phyloP scores from a whole-genome alignment of 2,888 invertebrate genomes.

The Parnassius smintheus region DNA sequence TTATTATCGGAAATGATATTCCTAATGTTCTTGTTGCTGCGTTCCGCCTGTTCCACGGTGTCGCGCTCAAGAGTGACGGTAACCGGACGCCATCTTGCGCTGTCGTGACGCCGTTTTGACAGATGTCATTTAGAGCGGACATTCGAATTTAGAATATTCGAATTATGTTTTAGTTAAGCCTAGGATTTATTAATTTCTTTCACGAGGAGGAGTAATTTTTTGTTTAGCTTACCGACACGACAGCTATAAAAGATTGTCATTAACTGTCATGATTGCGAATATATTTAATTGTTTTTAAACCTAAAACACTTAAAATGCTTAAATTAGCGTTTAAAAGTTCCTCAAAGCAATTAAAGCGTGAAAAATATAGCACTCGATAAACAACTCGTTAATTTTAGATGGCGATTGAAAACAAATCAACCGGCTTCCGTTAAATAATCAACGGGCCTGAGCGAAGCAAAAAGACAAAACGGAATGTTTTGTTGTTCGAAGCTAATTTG shows the following conservation, averaged over 20 bases:
- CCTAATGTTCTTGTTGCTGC: constrained; percentile 60
- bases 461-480: constrained; percentile 57
- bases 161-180: constrained; percentile 49
- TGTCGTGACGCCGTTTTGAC: constrained; percentile 75
- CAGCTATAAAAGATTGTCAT: too few relatives aligned
- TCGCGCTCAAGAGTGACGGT: constrained; percentile 63
- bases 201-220: too few relatives aligned
- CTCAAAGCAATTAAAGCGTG: constrained; percentile 12
- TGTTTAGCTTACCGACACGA: too few relatives aligned
- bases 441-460: constrained; percentile 42
- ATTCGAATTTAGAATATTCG: constrained; percentile 72
- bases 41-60: constrained; percentile 50
- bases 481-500: constrained; percentile 59
- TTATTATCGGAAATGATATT: constrained; percentile 70
- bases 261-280: too few relatives aligned
- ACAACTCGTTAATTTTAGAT: constrained; percentile 35
- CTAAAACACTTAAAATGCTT: background rate
- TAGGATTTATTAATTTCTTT: constrained; percentile 12
- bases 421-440: constrained; percentile 43
- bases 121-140: constrained; percentile 74
- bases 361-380: constrained; percentile 11
- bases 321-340: constrained; percentile 5
- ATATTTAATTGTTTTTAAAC: too few relatives aligned
- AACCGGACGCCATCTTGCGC: constrained; percentile 75
- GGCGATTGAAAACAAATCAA: constrained; percentile 37